A percentile compares a stretch with the other conserved stretches of the same genome.
Evolutionary conservation across 2,888 invertebrate species (phyloP).

Genomic region (Dryadula phaetusa): DNA sequence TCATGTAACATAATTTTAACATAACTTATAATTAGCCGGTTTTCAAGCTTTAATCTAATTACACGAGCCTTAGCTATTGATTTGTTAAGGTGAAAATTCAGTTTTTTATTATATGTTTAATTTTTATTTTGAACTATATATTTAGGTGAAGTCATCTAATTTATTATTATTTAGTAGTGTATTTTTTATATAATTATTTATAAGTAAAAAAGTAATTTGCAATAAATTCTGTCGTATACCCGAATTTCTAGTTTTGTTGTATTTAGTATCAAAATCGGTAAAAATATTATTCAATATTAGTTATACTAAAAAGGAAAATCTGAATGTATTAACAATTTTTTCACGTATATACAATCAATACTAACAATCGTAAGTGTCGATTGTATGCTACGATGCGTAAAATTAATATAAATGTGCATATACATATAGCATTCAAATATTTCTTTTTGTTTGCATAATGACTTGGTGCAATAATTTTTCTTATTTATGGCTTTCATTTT

Average conservation of each 20-base stretch:
- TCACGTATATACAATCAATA: neutral
- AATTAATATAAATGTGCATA: constrained; percentile 4
- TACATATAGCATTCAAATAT: neutral
- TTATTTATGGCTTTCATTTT: constrained; percentile 15
- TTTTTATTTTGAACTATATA: too few species aligned
- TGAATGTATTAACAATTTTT: neutral
- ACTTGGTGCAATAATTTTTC: neutral
- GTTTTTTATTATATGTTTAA: neutral
- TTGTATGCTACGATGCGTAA: constrained; percentile 7
- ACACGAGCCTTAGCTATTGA: neutral
- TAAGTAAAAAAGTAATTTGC: too few species aligned
- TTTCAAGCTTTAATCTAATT: constrained; percentile 20
- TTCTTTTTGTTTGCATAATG: neutral
- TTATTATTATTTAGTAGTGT: too few species aligned
- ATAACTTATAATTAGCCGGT: neutral
- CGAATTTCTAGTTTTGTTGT: neutral
- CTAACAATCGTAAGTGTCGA: neutral
- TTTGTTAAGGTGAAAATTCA: neutral
- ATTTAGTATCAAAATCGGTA: too few species aligned
- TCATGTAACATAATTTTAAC: constrained; percentile 5
- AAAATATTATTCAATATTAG: too few species aligned
- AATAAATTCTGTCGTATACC: neutral
- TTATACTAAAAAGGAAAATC: too few species aligned
- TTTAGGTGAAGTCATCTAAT: too few species aligned
- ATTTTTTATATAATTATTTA: too few species aligned